Evolutionary conservation across 2,797 vertebrate species (phyloP).

Genomic region (Pelobates cultripes): DNA sequence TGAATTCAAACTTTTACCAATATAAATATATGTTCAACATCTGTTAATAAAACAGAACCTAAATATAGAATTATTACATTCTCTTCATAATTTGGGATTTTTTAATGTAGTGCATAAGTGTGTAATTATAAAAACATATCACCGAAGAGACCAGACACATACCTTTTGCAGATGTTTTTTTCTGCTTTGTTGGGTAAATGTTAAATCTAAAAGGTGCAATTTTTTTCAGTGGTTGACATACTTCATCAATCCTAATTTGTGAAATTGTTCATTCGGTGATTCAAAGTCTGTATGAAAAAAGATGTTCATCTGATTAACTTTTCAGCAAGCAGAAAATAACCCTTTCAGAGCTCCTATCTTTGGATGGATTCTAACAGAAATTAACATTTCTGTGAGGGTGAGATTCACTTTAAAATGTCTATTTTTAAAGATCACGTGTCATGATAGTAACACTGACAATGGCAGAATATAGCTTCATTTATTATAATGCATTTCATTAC

Average conservation of each 20-base stretch:
- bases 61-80: neutral
- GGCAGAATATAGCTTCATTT: too few species aligned
- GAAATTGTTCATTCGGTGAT: slow-evolving; percentile 56
- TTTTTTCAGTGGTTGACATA: slow-evolving; percentile 58
- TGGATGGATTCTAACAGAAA: neutral
- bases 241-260: slow-evolving; percentile 56
- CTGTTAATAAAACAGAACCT: neutral
- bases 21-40: slow-evolving; percentile 3
- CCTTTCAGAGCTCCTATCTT: neutral
- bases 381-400: too few species aligned
- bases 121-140: slow-evolving; percentile 42
- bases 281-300: slow-evolving; percentile 46
- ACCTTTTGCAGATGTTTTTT: slow-evolving; percentile 59
- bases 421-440: too few species aligned
- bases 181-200: slow-evolving; percentile 56
- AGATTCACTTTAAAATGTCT: too few species aligned
- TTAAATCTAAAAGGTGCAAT: slow-evolving; percentile 55
- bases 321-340: slow-evolving; percentile 48
- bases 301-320: slow-evolving; percentile 55
- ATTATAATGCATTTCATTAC: too few species aligned
- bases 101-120: slow-evolving; percentile 20
- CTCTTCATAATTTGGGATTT: neutral
- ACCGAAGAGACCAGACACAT: slow-evolving; percentile 30
- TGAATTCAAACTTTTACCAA: neutral
- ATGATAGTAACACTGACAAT: too few species aligned